These are phyloP conservation scores for Luidia sarsii DNA, from an alignment of 53 echinoderm and acorn worm genomes.

Conservation along the genomic window DNA sequence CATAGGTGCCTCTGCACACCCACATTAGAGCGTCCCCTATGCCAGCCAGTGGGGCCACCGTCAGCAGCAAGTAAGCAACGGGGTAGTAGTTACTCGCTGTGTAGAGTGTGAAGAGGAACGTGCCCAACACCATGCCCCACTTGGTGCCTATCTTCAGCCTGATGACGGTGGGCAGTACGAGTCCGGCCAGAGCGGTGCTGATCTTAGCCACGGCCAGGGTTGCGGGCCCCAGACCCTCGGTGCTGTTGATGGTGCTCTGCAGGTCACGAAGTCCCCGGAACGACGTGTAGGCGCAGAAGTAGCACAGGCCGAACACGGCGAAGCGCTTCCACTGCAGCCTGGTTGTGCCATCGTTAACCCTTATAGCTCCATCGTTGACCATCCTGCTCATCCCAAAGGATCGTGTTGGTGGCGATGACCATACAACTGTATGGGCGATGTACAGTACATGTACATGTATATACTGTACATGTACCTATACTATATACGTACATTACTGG, in stretches of 20 bases:
- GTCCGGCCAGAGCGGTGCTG: neutral
- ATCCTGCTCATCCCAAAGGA: no score
- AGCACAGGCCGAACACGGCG: neutral
- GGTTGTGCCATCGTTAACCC: no score
- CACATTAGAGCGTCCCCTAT: neutral
- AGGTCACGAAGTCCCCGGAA: constrained; percentile 16
- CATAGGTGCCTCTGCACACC: constrained; percentile 6
- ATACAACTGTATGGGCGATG: no score
- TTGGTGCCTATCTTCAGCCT: constrained; percentile 12
- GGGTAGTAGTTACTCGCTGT: constrained; percentile 6
- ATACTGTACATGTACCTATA: no score
- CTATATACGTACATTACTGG: no score
- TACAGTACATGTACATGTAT: no score
- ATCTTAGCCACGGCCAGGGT: neutral
- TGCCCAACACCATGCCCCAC: neutral
- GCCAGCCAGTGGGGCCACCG: neutral
- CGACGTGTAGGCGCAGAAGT: neutral
- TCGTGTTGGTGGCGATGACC: no score
- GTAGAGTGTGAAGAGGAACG: neutral
- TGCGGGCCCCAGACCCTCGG: neutral
- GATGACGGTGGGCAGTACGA: constrained; percentile 1
- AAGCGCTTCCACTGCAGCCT: constrained; percentile 25
- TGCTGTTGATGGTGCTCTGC: constrained; percentile 9
- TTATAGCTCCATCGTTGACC: no score
- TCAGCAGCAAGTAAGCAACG: neutral